Evolutionary conservation across 2,797 vertebrate species (phyloP), one percentile per base, ranked within the genome.

Genomic region (Intellagama lesueurii): DNA sequence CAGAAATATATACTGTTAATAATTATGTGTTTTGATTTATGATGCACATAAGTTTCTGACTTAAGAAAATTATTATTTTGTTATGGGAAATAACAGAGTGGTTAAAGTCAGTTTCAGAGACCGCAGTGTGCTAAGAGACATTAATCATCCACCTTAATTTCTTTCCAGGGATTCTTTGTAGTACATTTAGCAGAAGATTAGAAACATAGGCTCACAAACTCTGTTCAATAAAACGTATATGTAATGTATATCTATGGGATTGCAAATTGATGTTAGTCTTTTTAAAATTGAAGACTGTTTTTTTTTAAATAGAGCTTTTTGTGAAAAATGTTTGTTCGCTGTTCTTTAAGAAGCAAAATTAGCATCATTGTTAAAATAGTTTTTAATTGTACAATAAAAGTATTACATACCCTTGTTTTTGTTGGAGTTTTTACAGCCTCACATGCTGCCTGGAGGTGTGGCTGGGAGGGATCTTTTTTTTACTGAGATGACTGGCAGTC

Each of bases 61-160:
- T 32, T 47, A 72, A 78, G 76, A 32, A 79, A 17, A n/a, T 56
- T 56, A 26, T 47, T 69, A 64, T 60, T 89, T 69, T 83, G 64
- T 76, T 79, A 49, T 69, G 49, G 47, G 26, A 84, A 88, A 30
- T 35, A 79, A 66, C 68, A 40, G 60, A 56, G 35, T 16, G 12
- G 28, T 72, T 84, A 84, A 72, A 85, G n/a, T 56, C 64, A 79
- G 66, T 70, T 56, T 49, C 49, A 89, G 82, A 85, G 70, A 52
- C 19, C 16, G 52, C 64, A 28, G 16, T 32, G 22, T 78, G 28
- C 72, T 28, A 85, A 66, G 19, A 64, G 17, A 17, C 79, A 72
- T 44, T 79, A 84, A 88, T 22, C 47, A 70, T 17, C 9, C 28
- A 64, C 40, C 69, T 77, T 77, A 77, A 47, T 77, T 77, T 26